Conservation (phyloP, 2,797 vertebrate genomes). For the Enoplosus armatus region DNA sequence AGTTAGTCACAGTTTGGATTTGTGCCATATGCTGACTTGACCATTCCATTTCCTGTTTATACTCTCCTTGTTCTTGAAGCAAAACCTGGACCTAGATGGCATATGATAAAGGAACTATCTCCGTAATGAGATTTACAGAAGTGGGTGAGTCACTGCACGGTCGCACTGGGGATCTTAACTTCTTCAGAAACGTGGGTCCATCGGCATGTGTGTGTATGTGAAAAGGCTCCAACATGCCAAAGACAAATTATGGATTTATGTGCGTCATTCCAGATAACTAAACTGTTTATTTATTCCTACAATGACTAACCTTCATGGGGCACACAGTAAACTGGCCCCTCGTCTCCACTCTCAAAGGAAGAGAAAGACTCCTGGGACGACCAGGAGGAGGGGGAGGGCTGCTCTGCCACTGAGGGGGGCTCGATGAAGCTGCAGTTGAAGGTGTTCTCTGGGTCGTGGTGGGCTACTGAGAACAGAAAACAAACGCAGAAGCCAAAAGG, state of each 20-base stretch:
- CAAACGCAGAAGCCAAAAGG: slow-evolving; percentile 77
- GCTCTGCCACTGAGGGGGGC: slow-evolving; percentile 92
- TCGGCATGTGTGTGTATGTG: slow-evolving; percentile 16
- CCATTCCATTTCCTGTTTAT: slow-evolving; percentile 84
- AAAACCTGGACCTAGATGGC: slow-evolving; percentile 64
- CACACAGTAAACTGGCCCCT: slow-evolving; percentile 96
- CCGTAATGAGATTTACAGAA: slow-evolving; percentile 69
- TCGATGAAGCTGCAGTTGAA: slow-evolving; percentile 99
- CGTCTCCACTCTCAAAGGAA: slow-evolving; percentile 96
- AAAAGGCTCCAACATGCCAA: slow-evolving; percentile 7
- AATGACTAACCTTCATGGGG: slow-evolving; percentile 95
- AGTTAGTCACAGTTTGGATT: slow-evolving; percentile 79
- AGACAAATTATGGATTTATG: slow-evolving; percentile 39
- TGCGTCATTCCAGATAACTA: slow-evolving; percentile 63
- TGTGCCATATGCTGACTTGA: slow-evolving; percentile 74
- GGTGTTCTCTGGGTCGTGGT: slow-evolving; percentile 96
- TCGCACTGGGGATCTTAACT: slow-evolving; percentile 23
- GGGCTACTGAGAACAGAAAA: slow-evolving; percentile 90
- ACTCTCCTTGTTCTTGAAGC: slow-evolving; percentile 54
- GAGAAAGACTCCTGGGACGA: slow-evolving; percentile 98
- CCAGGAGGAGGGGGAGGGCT: slow-evolving; percentile 94
- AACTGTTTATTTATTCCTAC: slow-evolving; percentile 62
- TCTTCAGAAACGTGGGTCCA: not conserved
- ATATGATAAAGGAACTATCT: slow-evolving; percentile 67
- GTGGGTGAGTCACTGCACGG: slow-evolving; percentile 51